A percentile compares a stretch with the other conserved stretches of the same genome.
Evolutionary conservation across 2,113 vertebrate genomes (phyloP).

Genomic region (Chaetops frenatus): DNA sequence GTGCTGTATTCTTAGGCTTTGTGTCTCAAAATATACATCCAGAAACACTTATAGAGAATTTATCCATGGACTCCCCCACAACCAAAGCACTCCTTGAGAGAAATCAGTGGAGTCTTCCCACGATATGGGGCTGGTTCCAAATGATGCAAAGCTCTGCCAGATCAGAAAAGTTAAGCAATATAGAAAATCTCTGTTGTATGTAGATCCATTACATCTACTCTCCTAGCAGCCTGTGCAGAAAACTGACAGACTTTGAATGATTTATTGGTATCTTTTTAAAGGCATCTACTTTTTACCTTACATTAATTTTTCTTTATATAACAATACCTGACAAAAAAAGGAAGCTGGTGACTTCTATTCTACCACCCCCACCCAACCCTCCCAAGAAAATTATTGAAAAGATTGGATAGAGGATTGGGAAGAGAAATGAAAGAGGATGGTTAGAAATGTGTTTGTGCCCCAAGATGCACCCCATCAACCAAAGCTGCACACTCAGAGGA

Average conservation of each 20-base stretch:
- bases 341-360: neutral
- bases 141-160: constrained; percentile 2
- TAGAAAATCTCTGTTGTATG: neutral
- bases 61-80: neutral
- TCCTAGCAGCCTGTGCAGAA: neutral
- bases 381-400: neutral
- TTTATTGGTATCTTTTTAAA: constrained; percentile 23
- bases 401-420: neutral
- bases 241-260: constrained; percentile 27
- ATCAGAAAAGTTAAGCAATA: neutral
- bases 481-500: neutral
- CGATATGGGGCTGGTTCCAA: neutral
- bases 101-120: neutral
- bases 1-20: constrained; percentile 23
- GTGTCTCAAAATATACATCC: neutral
- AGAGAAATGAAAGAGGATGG: neutral
- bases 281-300: neutral
- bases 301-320: neutral
- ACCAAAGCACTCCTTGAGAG: neutral
- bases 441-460: neutral
- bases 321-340: neutral
- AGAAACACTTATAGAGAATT: neutral
- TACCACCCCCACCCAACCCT: fast-evolving
- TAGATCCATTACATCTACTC: neutral
- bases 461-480: neutral